A percentile compares a stretch with the other conserved stretches of the same genome.
Conservation (phyloP, 2,113 vertebrate genomes). For the Ancistrus triradiatus region DNA sequence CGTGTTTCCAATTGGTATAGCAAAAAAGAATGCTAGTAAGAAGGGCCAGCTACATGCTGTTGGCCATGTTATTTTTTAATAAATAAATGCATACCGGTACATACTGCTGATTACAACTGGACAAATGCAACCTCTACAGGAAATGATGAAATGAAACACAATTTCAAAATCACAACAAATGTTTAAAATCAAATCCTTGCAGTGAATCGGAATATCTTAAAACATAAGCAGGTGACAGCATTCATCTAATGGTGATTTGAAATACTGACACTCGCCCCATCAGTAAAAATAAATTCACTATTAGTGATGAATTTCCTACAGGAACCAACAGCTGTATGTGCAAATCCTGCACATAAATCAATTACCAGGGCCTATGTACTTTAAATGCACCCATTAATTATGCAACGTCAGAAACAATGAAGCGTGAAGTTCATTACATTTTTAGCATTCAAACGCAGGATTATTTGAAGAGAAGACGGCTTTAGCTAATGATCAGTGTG, state of each 20-base stretch:
- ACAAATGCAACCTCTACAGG: too few species aligned
- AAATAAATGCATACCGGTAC: too few species aligned
- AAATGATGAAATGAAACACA: too few species aligned
- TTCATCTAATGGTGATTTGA: slow-evolving; percentile 27
- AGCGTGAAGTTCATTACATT: slow-evolving; percentile 99
- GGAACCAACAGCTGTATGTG: slow-evolving; percentile 99
- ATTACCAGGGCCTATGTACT: slow-evolving; percentile 97
- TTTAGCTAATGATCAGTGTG: slow-evolving; percentile 92
- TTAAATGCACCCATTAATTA: slow-evolving; percentile 99
- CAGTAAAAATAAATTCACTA: slow-evolving; percentile 66
- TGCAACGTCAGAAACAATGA: slow-evolving; percentile 98
- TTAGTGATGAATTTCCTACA: slow-evolving; percentile 99
- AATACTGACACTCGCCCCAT: slow-evolving; percentile 56
- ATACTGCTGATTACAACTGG: too few species aligned
- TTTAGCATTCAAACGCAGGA: slow-evolving; percentile 93
- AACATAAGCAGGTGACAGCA: slow-evolving; percentile 6
- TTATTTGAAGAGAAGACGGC: slow-evolving; percentile 94
- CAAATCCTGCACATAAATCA: slow-evolving; percentile 99
- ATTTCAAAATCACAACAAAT: too few species aligned
- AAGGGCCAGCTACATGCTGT: too few species aligned
- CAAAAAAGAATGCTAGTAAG: too few species aligned
- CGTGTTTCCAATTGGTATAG: too few species aligned
- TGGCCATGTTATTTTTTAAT: too few species aligned
- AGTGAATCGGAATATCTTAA: slow-evolving; percentile 1
- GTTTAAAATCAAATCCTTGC: too few species aligned